Base-by-base conservation (phyloP, 2,797 vertebrate species). In the Trematomus bernacchii region DNA sequence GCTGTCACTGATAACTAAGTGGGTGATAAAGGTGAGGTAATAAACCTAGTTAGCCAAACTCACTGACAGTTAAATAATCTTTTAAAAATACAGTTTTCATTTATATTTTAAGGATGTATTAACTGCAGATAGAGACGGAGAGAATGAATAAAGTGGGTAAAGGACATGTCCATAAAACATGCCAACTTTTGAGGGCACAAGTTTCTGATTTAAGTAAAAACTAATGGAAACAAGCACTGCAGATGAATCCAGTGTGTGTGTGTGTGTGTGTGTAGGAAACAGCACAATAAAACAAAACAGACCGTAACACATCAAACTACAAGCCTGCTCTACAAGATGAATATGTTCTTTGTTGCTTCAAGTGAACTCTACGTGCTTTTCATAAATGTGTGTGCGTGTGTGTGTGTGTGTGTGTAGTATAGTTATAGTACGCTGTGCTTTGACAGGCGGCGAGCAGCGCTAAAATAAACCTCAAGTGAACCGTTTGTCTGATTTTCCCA, bases 401-500 rank as follows among this genome's bases (percentile, higher is more conserved):
- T 4, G 27, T 27, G 27, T 27, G 27, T 27, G 0, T 4, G 27
- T 27, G 27, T 53, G 13, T 58, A 68, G 76, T 69, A 19, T 82
- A 80, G 65, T 74, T 69, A 19, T 82, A 80, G 65, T 74, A 77
- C 76, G 48, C 63, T 4, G 42, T 58, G 79, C 83, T 91, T 84
- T 90, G 88, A 91, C 87, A 77, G 68, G 86, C 83, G 83, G 85
- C 82, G 85, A 78, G 86, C 86, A 23, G 77, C 44, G 8, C 85
- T 66, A 83, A 89, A 91, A 87, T 86, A 89, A 92, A 89, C 86
- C 87, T 87, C 53, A 60, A 75, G 85, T 83, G 85, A n/a, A 87
- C 65, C 21, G 54, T 90, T 88, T 77, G 89, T 89, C 91, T 92
- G 93, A 94, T 91, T 93, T 90, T 92, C 85, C 85, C 89, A 91